Evolutionary conservation across 2,113 vertebrate species (phyloP).

Genomic region (Xyliphius kryptos): DNA sequence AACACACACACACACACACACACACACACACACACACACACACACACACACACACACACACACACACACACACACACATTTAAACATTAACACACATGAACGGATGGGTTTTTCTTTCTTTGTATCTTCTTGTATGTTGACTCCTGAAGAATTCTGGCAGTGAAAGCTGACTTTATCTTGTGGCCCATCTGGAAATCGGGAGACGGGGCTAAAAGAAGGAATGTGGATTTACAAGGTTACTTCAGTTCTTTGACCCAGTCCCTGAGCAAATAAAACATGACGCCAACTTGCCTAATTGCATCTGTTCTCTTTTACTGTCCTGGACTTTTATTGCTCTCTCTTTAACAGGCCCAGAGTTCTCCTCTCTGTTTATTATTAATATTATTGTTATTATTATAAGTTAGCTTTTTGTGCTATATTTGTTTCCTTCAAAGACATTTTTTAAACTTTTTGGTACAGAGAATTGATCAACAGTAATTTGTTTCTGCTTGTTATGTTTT

Average conservation of each 20-base stretch:
- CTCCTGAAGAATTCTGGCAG: constrained; percentile 42
- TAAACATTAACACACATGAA: too few relatives aligned
- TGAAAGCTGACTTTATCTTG: constrained; percentile 24
- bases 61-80: constrained; percentile 5
- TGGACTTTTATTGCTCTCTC: neutral
- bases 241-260: constrained; percentile 58
- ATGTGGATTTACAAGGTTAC: constrained; percentile 57
- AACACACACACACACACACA: too few relatives aligned
- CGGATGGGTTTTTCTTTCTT: constrained; percentile 21
- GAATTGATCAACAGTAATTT: neutral
- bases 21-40: neutral
- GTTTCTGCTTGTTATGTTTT: neutral
- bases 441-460: neutral
- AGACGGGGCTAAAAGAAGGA: constrained; percentile 35
- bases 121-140: constrained; percentile 30
- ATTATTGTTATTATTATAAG: too few relatives aligned
- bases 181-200: constrained; percentile 42
- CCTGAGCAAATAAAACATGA: constrained; percentile 59
- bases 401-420: too few relatives aligned
- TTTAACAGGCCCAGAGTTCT: constrained; percentile 42
- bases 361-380: constrained; percentile 19
- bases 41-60: constrained; percentile 1
- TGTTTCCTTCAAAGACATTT: constrained; percentile 13
- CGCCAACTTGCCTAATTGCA: constrained; percentile 50
- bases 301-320: constrained; percentile 28